Evolutionary conservation across 2,797 vertebrate species (phyloP), one percentile per base, ranked within the genome.

Genomic region (Hafferia zeledoni): DNA sequence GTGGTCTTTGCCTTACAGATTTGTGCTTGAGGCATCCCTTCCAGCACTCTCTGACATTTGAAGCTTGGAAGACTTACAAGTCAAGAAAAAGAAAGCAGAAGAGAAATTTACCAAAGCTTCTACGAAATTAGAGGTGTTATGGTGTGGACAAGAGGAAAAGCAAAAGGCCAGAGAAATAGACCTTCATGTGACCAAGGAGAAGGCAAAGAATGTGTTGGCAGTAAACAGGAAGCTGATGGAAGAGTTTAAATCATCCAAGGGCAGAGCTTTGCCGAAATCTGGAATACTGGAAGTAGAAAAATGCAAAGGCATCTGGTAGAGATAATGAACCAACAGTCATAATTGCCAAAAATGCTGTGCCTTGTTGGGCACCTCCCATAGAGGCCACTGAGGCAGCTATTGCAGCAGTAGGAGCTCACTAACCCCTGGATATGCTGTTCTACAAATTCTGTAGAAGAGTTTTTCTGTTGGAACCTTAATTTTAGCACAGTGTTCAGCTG

Each of bases 1-100:
- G 33, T 94, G 72, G 49, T 94, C 76, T 94, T 94, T 96, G 76
- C 83, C 46, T 95, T 96, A 57, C 91, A 96, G 76, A 59, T 93
- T 75, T 94, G 76, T 88, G 61, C 79, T 79, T 68, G 84, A 88
- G 76, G 46, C 72, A 70, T 67, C 68, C 72, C 41, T 89, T 91
- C 71, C 65, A 87, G 55, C 67, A 53, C 33, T 17, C 11, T 63
- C 53, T 84, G 87, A 57, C 35, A 60, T 75, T 70, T 87, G 84
- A 83, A 83, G 41, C 49, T 91, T 94, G 77, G 50, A 96, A 91
- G 57, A 93, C 17, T 68, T 92, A 30, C 4, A 87, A 60, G 17
- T 37, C 57, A 75, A 91, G 69, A 80, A 92, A 70, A 60, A 77
- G 64, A 89, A 74, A 67, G 30, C 10, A 23, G 57, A 83, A 84